A percentile compares a stretch with the other conserved stretches of the same genome.
These are phyloP conservation scores for Caenorhabditis panamensis DNA, from an alignment of 2,888 invertebrate genomes.

Conservation along the genomic window DNA sequence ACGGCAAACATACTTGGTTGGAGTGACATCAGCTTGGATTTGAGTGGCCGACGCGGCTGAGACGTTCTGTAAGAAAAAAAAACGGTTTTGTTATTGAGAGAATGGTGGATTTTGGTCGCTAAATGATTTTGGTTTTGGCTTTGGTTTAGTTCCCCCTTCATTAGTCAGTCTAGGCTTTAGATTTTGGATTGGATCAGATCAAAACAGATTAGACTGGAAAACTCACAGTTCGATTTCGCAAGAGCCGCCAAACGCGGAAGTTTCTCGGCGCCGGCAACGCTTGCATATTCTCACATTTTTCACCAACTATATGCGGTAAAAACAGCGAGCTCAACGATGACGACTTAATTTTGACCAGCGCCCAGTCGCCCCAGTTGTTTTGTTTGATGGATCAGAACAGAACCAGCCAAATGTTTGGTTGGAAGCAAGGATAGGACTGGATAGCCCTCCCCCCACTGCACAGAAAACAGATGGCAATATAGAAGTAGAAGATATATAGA, in stretches of 20 bases:
- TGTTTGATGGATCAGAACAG: too few species aligned
- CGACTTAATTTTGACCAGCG: slow-evolving; percentile 55
- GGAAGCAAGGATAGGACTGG: background rate
- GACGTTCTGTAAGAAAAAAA: slow-evolving; percentile 61
- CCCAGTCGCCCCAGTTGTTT: background rate
- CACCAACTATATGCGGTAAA: slow-evolving; percentile 34
- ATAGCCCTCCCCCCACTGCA: slow-evolving; percentile 42
- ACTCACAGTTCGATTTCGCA: slow-evolving; percentile 64
- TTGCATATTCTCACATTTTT: slow-evolving; percentile 63
- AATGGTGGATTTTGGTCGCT: slow-evolving; percentile 1
- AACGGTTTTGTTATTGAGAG: background rate
- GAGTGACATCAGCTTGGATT: slow-evolving; percentile 65
- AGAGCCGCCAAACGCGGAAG: slow-evolving; percentile 64
- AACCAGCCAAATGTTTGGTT: background rate
- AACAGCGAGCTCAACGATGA: slow-evolving; percentile 39
- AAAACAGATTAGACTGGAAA: too few species aligned
- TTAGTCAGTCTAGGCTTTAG: too few species aligned
- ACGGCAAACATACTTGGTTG: slow-evolving; percentile 60
- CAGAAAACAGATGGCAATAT: slow-evolving; percentile 61
- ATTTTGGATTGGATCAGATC: too few species aligned
- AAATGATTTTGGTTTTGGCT: background rate
- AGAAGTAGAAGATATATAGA: slow-evolving; percentile 57
- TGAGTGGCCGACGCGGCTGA: slow-evolving; percentile 63
- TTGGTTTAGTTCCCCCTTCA: too few species aligned
- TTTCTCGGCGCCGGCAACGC: slow-evolving; percentile 58